Evolutionary conservation across 2,888 invertebrate genomes (phyloP), one percentile per base, ranked within the genome.

Genomic region (Drosophila infuscata): DNA sequence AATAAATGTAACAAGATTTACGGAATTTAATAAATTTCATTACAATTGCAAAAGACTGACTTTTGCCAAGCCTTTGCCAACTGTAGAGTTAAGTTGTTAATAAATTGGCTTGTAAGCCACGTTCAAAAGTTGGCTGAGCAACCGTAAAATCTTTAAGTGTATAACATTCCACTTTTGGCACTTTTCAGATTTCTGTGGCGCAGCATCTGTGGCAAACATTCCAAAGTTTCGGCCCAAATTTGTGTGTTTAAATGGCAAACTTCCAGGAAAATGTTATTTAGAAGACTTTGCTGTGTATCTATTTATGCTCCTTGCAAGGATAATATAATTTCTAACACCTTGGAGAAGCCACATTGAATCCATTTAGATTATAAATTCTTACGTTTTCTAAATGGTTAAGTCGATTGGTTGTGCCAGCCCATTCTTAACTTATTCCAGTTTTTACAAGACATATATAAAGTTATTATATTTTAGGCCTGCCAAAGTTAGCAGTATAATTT

Each of bases 1-100:
- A 64, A 64, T 33, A 7, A n/a, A 59, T 29, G 29, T 29, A 46
- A 58, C n/a, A 20, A 7, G n/a, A 58, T 12, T 62, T 29, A 9
- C 30, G 30, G 7, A 25, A 25, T 41, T 62, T 12, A 29, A 36
- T 30, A 32, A 36, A 48, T 43, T 63, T 59, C 11, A 63, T 30
- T 33, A 25, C 17, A 20, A n/a, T 15, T 35, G 25, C 9, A 25
- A 46, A 46, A 8, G 25, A 25, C 6, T 17, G 20, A 3, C 1
- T 30, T 33, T 35, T 33, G 0, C 4, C 8, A 17, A 32, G 0
- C 2, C 12, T n/a, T n/a, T 32, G 0, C 4, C 3, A 29, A 38
- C 9, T 17, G 15, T 3, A 17, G 3, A 41, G 20, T 57, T 29
- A 38, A 30, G 4, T 30, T 15, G 38, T n/a, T 35, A 20, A 35